Evolutionary conservation across 2,797 vertebrate species (phyloP).

Genomic region (Sandelia bainsii): DNA sequence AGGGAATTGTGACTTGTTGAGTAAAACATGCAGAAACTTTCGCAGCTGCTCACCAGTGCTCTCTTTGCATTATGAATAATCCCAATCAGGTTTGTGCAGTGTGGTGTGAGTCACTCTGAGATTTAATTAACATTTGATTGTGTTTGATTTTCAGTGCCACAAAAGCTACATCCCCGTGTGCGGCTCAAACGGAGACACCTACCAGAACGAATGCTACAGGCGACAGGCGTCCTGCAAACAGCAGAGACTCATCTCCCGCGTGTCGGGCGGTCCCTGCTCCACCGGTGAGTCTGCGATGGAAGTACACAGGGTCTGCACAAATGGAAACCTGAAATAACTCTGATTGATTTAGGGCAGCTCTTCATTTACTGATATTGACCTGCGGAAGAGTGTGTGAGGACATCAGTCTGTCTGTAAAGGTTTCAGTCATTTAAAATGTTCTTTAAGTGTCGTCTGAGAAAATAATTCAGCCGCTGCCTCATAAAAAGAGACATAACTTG

Average conservation of each 20-base stretch:
- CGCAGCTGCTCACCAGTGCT: not conserved
- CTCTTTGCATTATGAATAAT: not conserved
- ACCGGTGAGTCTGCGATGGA: constrained; percentile 84
- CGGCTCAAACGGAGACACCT: constrained; percentile 96
- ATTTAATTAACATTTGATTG: constrained; percentile 28
- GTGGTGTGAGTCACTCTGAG: constrained; percentile 3
- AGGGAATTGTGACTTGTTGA: too few relatives aligned
- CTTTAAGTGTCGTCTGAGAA: not conserved
- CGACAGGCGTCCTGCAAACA: constrained; percentile 95
- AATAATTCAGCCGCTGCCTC: constrained; percentile 22
- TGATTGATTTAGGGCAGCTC: not conserved
- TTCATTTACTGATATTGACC: constrained; percentile 12
- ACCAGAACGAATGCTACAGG: constrained; percentile 96
- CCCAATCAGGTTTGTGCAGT: not conserved
- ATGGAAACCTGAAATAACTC: constrained; percentile 6
- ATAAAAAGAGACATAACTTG: not conserved
- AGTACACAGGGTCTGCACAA: not conserved
- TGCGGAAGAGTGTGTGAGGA: not conserved
- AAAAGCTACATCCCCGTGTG: constrained; percentile 95
- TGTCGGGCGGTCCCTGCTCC: constrained; percentile 91
- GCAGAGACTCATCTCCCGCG: constrained; percentile 91
- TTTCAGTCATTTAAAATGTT: constrained; percentile 13
- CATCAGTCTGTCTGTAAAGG: constrained; percentile 19
- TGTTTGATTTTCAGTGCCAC: constrained; percentile 87
- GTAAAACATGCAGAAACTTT: too few relatives aligned